Base-by-base conservation (phyloP, 2,797 vertebrate species). In the Sebastes aleutianus region DNA sequence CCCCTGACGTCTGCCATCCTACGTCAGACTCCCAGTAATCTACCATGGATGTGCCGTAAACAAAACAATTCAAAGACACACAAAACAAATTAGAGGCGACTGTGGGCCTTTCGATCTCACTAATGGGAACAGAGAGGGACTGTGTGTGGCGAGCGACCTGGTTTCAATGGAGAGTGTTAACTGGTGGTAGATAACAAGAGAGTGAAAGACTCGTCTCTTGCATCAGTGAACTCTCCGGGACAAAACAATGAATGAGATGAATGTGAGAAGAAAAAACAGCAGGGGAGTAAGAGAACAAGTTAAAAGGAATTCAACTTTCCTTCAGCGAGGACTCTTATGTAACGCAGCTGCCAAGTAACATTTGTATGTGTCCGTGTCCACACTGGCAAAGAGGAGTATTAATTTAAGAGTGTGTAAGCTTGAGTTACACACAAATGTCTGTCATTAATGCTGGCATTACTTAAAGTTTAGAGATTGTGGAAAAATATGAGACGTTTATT, bases 251-350 rank as follows among this genome's bases (percentile, higher is more conserved):
- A 72, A 74, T 72, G 31, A 80, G 8, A 66, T 20, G 32, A 84
- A 76, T 77, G 73, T 31, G 34, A 22, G 34, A 32, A 29, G 80
- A 43, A 34, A 82, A 29, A 34, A 14, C 24, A 2, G 14, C 8
- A 32, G 5, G 13, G 26, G 24, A 11, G 64, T 16, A 26, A 65
- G 61, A 24, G 22, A 62, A 53, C 13, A 63, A 39, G 8, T 58
- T 7, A 24, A 24, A 70, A 70, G 61, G 36, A 76, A 63, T 67
- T 88, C 58, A 63, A 53, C 82, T 80, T 84, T 88, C 57, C 61
- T 74, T 63, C 67, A 32, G 4, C 32, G 73, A 57, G 78, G 47
- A 43, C 36, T 82, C 16, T 75, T 83, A 66, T 66, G 66, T 78
- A 78, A 86, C 13, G 2, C 36, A 66, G 67, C 61, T 63, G 31